These are phyloP conservation scores for Sipha flava DNA, from an alignment of 1,140 invertebrate species.

Conservation along the genomic window DNA sequence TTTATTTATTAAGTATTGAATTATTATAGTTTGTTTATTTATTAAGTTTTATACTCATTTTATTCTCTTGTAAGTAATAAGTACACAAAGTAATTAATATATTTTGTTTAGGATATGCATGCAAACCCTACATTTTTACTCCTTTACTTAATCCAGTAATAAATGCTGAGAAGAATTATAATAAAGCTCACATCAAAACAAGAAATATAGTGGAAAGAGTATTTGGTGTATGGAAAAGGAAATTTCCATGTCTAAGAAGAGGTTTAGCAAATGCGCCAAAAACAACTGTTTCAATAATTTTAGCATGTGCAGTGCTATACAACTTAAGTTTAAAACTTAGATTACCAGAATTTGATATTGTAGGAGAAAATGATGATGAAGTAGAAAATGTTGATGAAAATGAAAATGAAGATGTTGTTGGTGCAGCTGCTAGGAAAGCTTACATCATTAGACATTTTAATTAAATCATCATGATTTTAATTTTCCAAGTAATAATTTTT, in stretches of 20 bases:
- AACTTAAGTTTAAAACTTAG: neutral
- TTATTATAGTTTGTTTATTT: neutral
- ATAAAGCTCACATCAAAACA: conserved; percentile 15
- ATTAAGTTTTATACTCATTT: neutral
- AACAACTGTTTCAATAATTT: neutral
- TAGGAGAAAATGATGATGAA: neutral
- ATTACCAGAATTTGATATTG: neutral
- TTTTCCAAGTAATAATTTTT: neutral
- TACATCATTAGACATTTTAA: neutral
- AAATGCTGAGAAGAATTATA: neutral
- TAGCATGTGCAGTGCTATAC: neutral
- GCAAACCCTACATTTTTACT: conserved; percentile 23
- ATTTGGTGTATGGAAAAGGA: conserved; percentile 33
- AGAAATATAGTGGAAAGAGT: conserved; percentile 27
- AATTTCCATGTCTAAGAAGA: conserved; percentile 31
- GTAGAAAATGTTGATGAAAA: neutral
- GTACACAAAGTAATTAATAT: neutral
- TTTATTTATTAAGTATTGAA: neutral
- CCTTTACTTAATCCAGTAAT: conserved; percentile 14
- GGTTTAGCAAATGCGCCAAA: neutral
- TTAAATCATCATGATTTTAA: neutral
- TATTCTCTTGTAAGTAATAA: neutral
- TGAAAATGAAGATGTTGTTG: neutral
- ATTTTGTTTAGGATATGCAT: neutral
- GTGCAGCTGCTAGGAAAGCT: neutral